A percentile compares a stretch with the other conserved stretches of the same genome.
phyloP scores from a whole-genome alignment of 2,797 vertebrate species.

The Ispidina lecontei region DNA sequence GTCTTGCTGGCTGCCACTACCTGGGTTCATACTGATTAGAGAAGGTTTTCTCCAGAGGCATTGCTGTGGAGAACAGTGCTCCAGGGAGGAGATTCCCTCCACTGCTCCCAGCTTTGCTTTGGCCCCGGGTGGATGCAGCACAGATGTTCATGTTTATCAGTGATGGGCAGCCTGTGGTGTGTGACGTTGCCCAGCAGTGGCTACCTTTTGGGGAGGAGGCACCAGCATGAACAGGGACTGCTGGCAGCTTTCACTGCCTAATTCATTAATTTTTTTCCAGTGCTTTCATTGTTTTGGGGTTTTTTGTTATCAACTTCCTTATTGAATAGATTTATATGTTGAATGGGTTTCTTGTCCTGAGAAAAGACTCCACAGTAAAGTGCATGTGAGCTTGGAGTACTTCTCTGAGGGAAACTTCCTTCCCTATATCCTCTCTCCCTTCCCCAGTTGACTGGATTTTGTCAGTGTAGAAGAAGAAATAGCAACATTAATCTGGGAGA shows the following conservation, averaged over 20 bases:
- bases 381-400: background rate
- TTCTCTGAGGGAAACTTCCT: background rate
- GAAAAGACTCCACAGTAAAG: background rate
- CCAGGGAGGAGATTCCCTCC: background rate
- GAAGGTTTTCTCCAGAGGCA: background rate
- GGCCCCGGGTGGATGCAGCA: background rate
- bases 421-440: background rate
- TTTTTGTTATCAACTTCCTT: background rate
- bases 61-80: background rate
- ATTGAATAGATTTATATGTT: background rate
- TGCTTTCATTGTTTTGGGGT: background rate
- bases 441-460: background rate
- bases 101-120: background rate
- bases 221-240: background rate
- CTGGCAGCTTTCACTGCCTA: background rate
- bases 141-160: background rate
- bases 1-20: background rate
- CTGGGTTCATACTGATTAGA: background rate
- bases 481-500: background rate
- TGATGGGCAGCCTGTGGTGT: background rate
- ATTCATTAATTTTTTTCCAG: background rate
- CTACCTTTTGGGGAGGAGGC: background rate
- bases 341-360: background rate
- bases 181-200: background rate
- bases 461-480: background rate